These are phyloP conservation scores for Electrophaes corylata DNA, from an alignment of 2,888 invertebrate genomes.

Conservation along the genomic window DNA sequence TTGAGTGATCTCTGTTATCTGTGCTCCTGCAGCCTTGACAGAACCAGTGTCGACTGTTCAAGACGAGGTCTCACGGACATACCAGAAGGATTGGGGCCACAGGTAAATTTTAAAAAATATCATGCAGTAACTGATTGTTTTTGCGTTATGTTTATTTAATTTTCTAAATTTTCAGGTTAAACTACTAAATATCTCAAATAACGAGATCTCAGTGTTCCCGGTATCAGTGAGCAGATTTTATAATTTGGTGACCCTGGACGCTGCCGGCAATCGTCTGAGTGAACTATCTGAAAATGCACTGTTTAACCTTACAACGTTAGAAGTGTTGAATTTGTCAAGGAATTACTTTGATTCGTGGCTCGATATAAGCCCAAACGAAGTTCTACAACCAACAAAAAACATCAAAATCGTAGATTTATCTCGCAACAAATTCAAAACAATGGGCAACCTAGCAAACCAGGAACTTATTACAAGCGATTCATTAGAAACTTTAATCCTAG, in stretches of 20 bases:
- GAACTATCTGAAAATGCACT: slow-evolving; percentile 76
- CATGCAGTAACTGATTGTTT: not conserved
- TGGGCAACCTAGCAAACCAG: slow-evolving; percentile 75
- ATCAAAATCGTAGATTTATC: slow-evolving; percentile 86
- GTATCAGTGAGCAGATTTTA: slow-evolving; percentile 54
- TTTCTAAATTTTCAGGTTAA: slow-evolving; percentile 80
- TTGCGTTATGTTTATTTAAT: not conserved
- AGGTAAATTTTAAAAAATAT: slow-evolving; percentile 53
- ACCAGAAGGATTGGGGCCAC: slow-evolving; percentile 65
- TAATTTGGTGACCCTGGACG: slow-evolving; percentile 62
- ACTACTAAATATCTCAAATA: slow-evolving; percentile 87
- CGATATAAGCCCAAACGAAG: slow-evolving; percentile 80
- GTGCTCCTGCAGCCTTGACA: slow-evolving; percentile 65
- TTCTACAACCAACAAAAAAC: slow-evolving; percentile 74
- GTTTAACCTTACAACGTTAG: slow-evolving; percentile 80
- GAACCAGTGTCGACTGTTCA: slow-evolving; percentile 68
- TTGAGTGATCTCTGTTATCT: slow-evolving; percentile 62
- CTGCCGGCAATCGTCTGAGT: slow-evolving; percentile 80
- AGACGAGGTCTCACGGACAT: slow-evolving; percentile 70
- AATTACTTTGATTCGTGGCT: slow-evolving; percentile 86
- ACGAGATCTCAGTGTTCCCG: slow-evolving; percentile 85
- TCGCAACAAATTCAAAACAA: slow-evolving; percentile 83
- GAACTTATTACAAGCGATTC: slow-evolving; percentile 84
- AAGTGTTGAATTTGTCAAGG: slow-evolving; percentile 85
- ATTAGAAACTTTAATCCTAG: slow-evolving; percentile 84